These are phyloP conservation scores for Eledona agricola DNA, from an alignment of 2,888 invertebrate genomes.

Conservation along the genomic window DNA sequence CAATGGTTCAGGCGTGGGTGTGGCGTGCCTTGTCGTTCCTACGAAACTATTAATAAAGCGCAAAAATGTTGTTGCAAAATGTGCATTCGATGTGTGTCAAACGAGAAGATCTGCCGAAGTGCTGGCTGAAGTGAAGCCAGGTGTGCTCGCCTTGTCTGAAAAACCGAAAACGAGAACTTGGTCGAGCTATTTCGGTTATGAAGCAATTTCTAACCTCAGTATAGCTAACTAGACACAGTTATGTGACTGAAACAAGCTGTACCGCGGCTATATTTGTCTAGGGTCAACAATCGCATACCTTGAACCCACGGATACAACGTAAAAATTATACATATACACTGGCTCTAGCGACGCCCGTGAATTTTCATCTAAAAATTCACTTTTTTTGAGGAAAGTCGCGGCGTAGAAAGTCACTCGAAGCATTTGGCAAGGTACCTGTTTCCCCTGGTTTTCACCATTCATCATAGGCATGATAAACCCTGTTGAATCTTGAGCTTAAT, in stretches of 20 bases:
- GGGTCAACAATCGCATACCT: conserved; percentile 26
- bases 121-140: background rate
- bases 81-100: conserved; percentile 9
- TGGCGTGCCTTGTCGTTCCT: conserved; percentile 11
- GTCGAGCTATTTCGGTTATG: conserved; percentile 15
- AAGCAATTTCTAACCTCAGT: conserved; percentile 3
- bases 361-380: too few relatives aligned
- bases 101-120: too few relatives aligned
- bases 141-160: background rate
- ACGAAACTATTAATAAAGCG: conserved; percentile 20
- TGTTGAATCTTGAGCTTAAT: too few relatives aligned
- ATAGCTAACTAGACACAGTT: conserved; percentile 4
- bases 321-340: too few relatives aligned
- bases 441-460: too few relatives aligned
- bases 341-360: conserved; percentile 4
- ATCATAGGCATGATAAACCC: too few relatives aligned
- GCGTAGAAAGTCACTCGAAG: too few relatives aligned
- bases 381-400: too few relatives aligned
- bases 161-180: background rate
- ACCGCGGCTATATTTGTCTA: conserved; percentile 18
- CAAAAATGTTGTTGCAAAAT: conserved; percentile 15
- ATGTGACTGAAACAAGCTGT: conserved; percentile 17
- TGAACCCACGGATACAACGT: conserved; percentile 6
- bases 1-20: conserved; percentile 11
- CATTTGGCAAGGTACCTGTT: too few relatives aligned